A percentile compares a stretch with the other conserved stretches of the same genome.
These are phyloP conservation scores for Netelia virgata DNA, from an alignment of 2,888 invertebrate genomes.

Conservation along the genomic window DNA sequence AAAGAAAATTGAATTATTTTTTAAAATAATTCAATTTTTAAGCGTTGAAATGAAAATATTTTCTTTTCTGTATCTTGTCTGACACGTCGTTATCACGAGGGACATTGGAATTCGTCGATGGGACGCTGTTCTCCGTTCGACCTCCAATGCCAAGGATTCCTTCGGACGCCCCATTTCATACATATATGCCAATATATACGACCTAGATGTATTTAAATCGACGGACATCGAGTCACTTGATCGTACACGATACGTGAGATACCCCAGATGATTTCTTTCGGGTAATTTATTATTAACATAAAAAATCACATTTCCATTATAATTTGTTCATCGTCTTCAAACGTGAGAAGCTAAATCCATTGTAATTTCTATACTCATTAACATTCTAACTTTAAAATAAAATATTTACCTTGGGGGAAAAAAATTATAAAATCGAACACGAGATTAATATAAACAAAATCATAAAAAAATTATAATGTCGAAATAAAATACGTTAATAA, in stretches of 20 bases:
- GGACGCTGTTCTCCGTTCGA: conserved; percentile 59
- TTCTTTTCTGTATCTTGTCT: conserved; percentile 38
- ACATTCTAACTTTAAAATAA: too few species aligned
- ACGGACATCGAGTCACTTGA: conserved; percentile 70
- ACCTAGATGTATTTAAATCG: conserved; percentile 62
- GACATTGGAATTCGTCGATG: conserved; percentile 60
- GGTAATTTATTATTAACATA: neutral
- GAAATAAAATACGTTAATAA: too few species aligned
- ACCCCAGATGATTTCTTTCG: conserved; percentile 55
- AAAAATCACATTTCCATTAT: too few species aligned
- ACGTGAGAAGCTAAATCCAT: too few species aligned
- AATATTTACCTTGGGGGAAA: too few species aligned
- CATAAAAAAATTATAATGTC: too few species aligned
- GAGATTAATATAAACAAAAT: too few species aligned
- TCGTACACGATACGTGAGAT: conserved; percentile 71
- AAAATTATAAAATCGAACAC: too few species aligned
- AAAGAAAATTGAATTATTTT: neutral
- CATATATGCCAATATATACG: neutral
- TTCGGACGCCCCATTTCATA: conserved; percentile 64
- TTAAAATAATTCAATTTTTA: too few species aligned
- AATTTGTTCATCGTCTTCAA: too few species aligned
- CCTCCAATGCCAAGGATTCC: conserved; percentile 73
- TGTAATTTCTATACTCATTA: too few species aligned
- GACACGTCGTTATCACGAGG: conserved; percentile 26
- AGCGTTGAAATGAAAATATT: neutral